Evolutionary conservation across 2,888 invertebrate species (phyloP).

Genomic region (Agrotis segetum): DNA sequence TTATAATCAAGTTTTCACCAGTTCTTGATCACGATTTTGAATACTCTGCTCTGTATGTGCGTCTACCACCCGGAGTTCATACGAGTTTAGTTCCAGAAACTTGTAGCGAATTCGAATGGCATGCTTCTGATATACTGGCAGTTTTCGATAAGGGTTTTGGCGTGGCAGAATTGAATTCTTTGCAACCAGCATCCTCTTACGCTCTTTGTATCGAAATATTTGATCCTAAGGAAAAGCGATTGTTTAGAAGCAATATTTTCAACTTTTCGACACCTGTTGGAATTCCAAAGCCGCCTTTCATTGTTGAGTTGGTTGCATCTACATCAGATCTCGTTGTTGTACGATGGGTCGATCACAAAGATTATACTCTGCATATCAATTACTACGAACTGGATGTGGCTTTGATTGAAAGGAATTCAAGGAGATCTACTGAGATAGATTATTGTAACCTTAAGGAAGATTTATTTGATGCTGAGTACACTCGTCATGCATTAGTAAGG

Average conservation of each 20-base stretch:
- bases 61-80: constrained; percentile 72
- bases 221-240: constrained; percentile 68
- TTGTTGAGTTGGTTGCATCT: constrained; percentile 79
- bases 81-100: constrained; percentile 79
- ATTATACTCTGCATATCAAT: constrained; percentile 77
- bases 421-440: constrained; percentile 72
- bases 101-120: constrained; percentile 85
- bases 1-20: constrained; percentile 76
- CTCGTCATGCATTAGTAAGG: constrained; percentile 80
- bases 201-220: constrained; percentile 84
- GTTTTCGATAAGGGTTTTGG: constrained; percentile 64
- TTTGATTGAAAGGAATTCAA: constrained; percentile 76
- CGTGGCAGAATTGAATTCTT: constrained; percentile 69
- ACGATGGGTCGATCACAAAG: constrained; percentile 83
- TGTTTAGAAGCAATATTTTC: constrained; percentile 79
- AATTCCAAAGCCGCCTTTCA: constrained; percentile 84
- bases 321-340: constrained; percentile 75
- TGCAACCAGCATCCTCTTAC: constrained; percentile 83
- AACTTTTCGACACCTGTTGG: constrained; percentile 82
- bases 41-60: constrained; percentile 81
- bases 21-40: constrained; percentile 68
- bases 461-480: constrained; percentile 73
- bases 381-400: constrained; percentile 82
- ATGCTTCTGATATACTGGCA: constrained; percentile 70
- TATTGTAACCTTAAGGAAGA: constrained; percentile 75